A percentile compares a stretch with the other conserved stretches of the same genome.
These are phyloP conservation scores for Poeciliopsis turrubarensis DNA, from an alignment of 2,113 vertebrate genomes.

Conservation along the genomic window DNA sequence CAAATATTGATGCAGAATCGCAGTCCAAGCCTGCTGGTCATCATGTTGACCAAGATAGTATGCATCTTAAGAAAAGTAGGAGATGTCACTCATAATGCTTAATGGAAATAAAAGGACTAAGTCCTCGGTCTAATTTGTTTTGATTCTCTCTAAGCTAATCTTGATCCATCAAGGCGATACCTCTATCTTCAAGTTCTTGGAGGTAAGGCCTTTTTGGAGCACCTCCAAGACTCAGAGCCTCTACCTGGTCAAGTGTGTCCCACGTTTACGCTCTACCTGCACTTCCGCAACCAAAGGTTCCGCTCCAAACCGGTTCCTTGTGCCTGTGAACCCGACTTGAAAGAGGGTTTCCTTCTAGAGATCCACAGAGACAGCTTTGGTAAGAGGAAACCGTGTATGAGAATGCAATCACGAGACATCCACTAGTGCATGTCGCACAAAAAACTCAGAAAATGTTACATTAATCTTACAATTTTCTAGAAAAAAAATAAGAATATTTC, in stretches of 20 bases:
- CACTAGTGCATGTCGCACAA: too few relatives aligned
- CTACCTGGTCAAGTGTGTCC: constrained; percentile 92
- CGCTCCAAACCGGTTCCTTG: constrained; percentile 93
- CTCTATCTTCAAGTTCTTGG: constrained; percentile 95
- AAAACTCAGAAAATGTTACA: too few relatives aligned
- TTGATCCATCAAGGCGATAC: constrained; percentile 91
- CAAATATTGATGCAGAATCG: constrained; percentile 67
- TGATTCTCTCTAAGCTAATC: constrained; percentile 82
- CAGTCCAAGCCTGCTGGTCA: constrained; percentile 81
- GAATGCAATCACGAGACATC: neutral
- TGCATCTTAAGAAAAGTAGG: constrained; percentile 86
- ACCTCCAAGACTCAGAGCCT: constrained; percentile 92
- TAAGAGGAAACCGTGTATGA: constrained; percentile 48
- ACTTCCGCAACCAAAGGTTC: constrained; percentile 96
- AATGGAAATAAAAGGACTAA: too few relatives aligned
- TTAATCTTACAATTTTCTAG: too few relatives aligned
- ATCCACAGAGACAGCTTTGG: constrained; percentile 88
- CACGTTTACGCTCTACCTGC: constrained; percentile 91
- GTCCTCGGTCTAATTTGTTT: neutral
- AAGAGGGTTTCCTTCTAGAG: constrained; percentile 93
- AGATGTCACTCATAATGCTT: neutral
- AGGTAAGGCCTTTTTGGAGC: constrained; percentile 97
- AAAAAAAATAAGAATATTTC: too few relatives aligned
- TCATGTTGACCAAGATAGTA: constrained; percentile 80
- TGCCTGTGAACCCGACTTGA: constrained; percentile 94